These are phyloP conservation scores for Potamilus streckersoni DNA, from an alignment of 1,140 invertebrate species.

Conservation along the genomic window DNA sequence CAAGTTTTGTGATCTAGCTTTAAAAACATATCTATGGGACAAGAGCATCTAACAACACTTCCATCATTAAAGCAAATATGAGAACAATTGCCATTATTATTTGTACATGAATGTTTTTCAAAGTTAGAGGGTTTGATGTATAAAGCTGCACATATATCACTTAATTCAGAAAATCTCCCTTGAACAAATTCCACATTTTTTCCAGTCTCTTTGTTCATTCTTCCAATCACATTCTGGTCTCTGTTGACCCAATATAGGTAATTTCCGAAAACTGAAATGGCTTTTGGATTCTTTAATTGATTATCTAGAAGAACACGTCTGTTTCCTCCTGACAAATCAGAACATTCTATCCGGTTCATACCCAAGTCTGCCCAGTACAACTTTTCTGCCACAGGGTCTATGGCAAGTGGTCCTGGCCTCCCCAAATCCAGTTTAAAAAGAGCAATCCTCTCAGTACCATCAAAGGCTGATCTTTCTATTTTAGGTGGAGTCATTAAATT, in stretches of 20 bases:
- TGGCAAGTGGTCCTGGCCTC: constrained; percentile 57
- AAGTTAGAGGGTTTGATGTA: constrained; percentile 44
- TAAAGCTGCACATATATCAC: constrained; percentile 73
- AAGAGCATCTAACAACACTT: constrained; percentile 66
- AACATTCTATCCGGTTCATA: constrained; percentile 73
- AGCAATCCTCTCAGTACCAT: constrained; percentile 55
- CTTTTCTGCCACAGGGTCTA: constrained; percentile 51
- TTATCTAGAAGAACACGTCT: constrained; percentile 73
- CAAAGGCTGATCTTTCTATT: constrained; percentile 87
- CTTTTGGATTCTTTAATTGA: constrained; percentile 91
- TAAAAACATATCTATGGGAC: constrained; percentile 60
- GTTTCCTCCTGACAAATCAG: constrained; percentile 81
- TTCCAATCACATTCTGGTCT: constrained; percentile 76
- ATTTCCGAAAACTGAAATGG: constrained; percentile 90
- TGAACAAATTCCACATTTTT: constrained; percentile 51
- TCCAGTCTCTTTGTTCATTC: constrained; percentile 55
- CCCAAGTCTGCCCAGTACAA: constrained; percentile 69
- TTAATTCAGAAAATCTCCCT: constrained; percentile 72
- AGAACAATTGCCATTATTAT: constrained; percentile 78
- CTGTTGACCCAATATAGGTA: constrained; percentile 99
- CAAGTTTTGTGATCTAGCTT: constrained; percentile 56
- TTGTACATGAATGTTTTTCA: constrained; percentile 51
- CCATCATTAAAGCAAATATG: constrained; percentile 94
- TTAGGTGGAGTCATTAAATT: constrained; percentile 79
- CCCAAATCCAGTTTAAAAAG: constrained; percentile 52